Base-by-base conservation (phyloP, 2,888 invertebrate species). In the Caenorhabditis plicata region DNA sequence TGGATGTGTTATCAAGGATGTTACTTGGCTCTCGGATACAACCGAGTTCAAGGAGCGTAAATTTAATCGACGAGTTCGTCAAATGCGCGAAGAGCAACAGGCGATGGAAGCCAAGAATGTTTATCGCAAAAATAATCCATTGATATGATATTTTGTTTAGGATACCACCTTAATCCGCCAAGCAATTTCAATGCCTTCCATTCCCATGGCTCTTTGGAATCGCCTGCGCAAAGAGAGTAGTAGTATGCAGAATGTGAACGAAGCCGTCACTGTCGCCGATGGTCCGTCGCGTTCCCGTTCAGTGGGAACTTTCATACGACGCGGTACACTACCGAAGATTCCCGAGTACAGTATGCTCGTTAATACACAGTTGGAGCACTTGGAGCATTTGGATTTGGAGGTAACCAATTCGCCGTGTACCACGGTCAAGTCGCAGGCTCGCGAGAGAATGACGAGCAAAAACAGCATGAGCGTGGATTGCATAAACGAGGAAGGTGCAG, bases 1-100 rank as follows among this genome's bases (percentile, higher is more conserved):
- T 26, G 91, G 90, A 0, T 85, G 88, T 60, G 83, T 91, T 23
- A 90, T 91, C 87, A 84, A 89, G 52, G 91, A 91, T 75, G 89
- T 92, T 1, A 89, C 90, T 71, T 91, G 91, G 91, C 87, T 87
- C 3, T 85, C 86, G 11, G 76, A 83, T 45, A 57, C 63, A 1
- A 23, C 51, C 5, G 73, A 70, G 15, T 75, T 60, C 56, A 75
- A 77, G 51, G 20, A 51, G 9, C 35, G 44, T 19, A 41, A 39
- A 56, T 74, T 53, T 32, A 35, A 39, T 17, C 43, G 31, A 39
- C 32, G 40, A 23, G 20, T 44, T 7, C 29, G 20, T 5, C 4
- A n/a, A 13, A 5, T 39, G 4, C 9, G 3, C 20, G 43, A 61
- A 22, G 47, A 35, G 5, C 43, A 44, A 20, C 42, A 46, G 15